These are phyloP conservation scores for Lithophane semibrunnea DNA, from an alignment of 2,888 invertebrate species.

Conservation along the genomic window DNA sequence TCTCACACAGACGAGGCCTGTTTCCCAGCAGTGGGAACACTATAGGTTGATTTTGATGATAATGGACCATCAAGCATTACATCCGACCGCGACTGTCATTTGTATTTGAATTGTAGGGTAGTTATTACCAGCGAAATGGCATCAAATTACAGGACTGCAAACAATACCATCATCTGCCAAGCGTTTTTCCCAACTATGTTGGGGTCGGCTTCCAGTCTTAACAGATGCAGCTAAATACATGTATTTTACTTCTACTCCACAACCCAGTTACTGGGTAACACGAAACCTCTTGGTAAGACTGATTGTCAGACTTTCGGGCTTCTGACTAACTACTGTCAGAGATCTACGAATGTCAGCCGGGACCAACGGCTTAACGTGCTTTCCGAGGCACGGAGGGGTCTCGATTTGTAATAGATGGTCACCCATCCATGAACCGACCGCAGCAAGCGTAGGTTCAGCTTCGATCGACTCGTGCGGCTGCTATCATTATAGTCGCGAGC, in stretches of 20 bases:
- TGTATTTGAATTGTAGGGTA: not conserved
- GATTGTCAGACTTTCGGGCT: too few species aligned
- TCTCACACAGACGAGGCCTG: too few species aligned
- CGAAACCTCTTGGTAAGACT: not conserved
- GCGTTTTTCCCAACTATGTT: not conserved
- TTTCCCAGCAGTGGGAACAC: too few species aligned
- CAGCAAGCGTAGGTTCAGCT: not conserved
- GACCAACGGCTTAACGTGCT: too few species aligned
- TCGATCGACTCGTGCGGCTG: not conserved
- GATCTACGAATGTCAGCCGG: too few species aligned
- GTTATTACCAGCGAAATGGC: not conserved
- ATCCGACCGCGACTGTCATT: not conserved
- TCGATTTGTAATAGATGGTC: too few species aligned
- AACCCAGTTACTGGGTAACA: not conserved
- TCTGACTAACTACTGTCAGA: too few species aligned
- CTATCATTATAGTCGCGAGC: not conserved
- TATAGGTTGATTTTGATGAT: too few species aligned
- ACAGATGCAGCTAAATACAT: not conserved
- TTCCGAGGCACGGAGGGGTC: too few species aligned
- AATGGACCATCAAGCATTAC: not conserved
- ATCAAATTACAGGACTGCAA: not conserved
- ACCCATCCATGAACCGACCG: not conserved
- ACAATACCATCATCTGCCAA: not conserved
- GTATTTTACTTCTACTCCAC: not conserved
- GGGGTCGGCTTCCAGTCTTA: not conserved